Evolutionary conservation across 2,113 vertebrate species (phyloP), one percentile per base, ranked within the genome.

Genomic region (Cebidichthys violaceus): DNA sequence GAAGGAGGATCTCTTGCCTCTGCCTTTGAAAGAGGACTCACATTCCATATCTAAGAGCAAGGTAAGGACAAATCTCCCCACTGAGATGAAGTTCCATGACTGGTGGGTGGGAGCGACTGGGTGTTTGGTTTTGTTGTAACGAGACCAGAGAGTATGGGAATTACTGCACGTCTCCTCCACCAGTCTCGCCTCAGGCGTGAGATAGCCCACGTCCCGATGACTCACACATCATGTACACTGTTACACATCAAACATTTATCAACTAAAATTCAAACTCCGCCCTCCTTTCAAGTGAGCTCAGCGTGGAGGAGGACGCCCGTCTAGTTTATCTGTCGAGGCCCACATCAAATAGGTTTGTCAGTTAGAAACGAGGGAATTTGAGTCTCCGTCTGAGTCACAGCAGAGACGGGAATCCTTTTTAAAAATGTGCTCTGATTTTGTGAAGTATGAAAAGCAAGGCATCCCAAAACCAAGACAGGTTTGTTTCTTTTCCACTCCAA

Each of bases 11-110:
- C 92, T 87, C 11, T 92, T 96, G 84, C 94, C 97, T 90, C 94
- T 92, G 89, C 96, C 97, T 94, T 95, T 92, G 84, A 98, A 96
- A 93, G 98, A 99, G 35, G 98, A 99, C 82, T 89, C 96, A 18
- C 95, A 96, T 83, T 97, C 97, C 77, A 99, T 99, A 94, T 99
- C 97, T 69, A 99, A 99, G 94, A 99, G 98, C 96, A 99, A 99
- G 96, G 98, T 99, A 94, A 94, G 79, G 85, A 9, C 24, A 35
- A 59, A 37, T 14, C 15, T 0, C 13, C 57, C 59, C 45, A 6
- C 39, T 65, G 54, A 67, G 47, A 9, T 43, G 10, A 24, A 37
- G 70, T 4, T 0, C 41, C 4, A 2, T 6, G 24, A 33, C 41
- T 27, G 41, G 9, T 64, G 27, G 37, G 62, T 27, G 43, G 29